A percentile compares a stretch with the other conserved stretches of the same genome.
Conservation (phyloP, 2,113 vertebrate genomes). For the Saccopteryx bilineata region DNA sequence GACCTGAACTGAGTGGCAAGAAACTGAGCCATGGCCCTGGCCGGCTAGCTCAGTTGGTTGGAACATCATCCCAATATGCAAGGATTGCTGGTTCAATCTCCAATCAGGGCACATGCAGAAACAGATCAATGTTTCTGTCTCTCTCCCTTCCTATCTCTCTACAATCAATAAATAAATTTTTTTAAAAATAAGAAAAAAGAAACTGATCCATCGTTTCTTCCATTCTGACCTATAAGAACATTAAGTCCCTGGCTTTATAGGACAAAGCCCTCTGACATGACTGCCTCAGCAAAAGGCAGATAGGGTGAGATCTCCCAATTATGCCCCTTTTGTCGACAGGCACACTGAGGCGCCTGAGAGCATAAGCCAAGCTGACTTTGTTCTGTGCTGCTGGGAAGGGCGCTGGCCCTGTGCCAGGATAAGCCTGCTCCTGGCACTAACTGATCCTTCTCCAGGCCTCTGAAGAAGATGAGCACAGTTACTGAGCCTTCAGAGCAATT, state of each 20-base stretch:
- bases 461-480: neutral
- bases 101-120: too few relatives aligned
- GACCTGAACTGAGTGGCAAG: neutral
- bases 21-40: neutral
- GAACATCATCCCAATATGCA: too few relatives aligned
- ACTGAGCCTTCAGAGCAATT: neutral
- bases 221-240: neutral
- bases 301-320: neutral
- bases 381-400: neutral
- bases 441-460: neutral
- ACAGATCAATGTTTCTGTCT: too few relatives aligned
- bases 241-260: neutral
- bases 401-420: neutral
- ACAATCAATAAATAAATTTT: too few relatives aligned
- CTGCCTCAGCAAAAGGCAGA: neutral
- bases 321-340: neutral
- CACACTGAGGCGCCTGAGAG: neutral
- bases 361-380: slow-evolving; percentile 1
- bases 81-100: too few relatives aligned
- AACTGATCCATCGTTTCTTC: neutral
- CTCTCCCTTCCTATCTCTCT: too few relatives aligned
- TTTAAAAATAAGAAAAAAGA: neutral
- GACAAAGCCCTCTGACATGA: neutral
- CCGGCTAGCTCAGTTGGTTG: too few relatives aligned
- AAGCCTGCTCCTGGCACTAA: slow-evolving; percentile 29